These are phyloP conservation scores for Ivindomyrus marchei DNA, from an alignment of 2,113 vertebrate species.

Conservation along the genomic window DNA sequence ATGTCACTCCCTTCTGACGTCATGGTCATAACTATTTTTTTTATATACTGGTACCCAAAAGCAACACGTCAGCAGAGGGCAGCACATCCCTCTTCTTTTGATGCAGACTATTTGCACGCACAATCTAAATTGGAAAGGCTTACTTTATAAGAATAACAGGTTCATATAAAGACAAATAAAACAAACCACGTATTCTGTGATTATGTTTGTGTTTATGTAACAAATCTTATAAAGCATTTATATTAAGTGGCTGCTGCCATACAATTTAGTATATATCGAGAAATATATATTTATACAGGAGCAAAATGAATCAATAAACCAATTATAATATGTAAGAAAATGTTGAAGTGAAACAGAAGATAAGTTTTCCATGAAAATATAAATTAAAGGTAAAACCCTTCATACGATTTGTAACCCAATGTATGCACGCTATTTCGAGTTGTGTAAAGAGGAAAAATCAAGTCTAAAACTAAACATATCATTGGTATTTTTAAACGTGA, in stretches of 20 bases:
- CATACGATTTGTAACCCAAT: not conserved
- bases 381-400: not conserved
- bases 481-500: conserved; percentile 2
- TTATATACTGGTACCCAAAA: not conserved
- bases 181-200: not conserved
- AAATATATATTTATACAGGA: not conserved
- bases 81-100: conserved; percentile 39
- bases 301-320: not conserved
- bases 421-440: not conserved
- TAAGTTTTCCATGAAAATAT: not conserved
- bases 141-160: not conserved
- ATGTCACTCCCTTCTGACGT: not conserved
- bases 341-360: not conserved
- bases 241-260: not conserved
- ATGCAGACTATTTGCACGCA: not conserved
- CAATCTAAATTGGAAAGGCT: conserved; percentile 1
- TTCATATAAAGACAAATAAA: not conserved
- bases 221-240: not conserved
- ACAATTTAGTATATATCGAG: not conserved
- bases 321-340: not conserved
- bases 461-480: conserved; percentile 11
- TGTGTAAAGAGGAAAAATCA: not conserved
- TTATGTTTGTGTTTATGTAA: not conserved
- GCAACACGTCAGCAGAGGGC: conserved; percentile 48
- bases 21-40: not conserved